Conservation (phyloP, 2,797 vertebrate species). For the Acanthurus tractus region DNA sequence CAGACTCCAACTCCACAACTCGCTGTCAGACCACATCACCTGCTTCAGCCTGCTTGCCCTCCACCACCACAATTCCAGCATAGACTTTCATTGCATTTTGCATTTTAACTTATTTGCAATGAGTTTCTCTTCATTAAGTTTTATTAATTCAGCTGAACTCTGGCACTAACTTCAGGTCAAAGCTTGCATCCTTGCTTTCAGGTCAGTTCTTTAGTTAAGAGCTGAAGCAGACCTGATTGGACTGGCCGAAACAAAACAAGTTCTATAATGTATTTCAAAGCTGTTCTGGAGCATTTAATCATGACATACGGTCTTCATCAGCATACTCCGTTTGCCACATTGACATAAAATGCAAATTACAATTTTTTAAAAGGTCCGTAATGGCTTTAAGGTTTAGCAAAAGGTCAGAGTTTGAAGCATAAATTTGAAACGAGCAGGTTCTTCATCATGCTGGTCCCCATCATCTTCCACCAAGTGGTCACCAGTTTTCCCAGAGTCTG, state of each 20-base stretch:
- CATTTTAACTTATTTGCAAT: no score
- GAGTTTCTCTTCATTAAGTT: background rate
- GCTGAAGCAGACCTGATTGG: background rate
- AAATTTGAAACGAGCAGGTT: background rate
- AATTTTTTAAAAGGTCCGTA: background rate
- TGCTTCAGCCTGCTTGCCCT: no score
- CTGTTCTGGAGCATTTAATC: background rate
- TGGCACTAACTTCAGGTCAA: background rate
- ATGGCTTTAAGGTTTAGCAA: background rate
- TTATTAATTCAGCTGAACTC: no score
- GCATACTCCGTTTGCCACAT: background rate
- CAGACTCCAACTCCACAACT: no score
- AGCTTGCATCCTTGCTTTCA: background rate
- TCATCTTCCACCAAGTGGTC: no score
- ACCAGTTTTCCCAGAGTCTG: no score
- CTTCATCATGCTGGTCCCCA: background rate
- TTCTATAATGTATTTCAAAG: background rate
- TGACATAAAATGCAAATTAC: background rate
- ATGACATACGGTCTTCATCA: background rate
- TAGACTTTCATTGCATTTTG: background rate
- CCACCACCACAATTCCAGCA: background rate
- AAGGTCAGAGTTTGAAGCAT: background rate
- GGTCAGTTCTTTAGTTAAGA: background rate
- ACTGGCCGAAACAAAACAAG: background rate
- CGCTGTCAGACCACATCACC: no score